Conservation (phyloP, 2,888 invertebrate species). For the Drosophila siamana region DNA sequence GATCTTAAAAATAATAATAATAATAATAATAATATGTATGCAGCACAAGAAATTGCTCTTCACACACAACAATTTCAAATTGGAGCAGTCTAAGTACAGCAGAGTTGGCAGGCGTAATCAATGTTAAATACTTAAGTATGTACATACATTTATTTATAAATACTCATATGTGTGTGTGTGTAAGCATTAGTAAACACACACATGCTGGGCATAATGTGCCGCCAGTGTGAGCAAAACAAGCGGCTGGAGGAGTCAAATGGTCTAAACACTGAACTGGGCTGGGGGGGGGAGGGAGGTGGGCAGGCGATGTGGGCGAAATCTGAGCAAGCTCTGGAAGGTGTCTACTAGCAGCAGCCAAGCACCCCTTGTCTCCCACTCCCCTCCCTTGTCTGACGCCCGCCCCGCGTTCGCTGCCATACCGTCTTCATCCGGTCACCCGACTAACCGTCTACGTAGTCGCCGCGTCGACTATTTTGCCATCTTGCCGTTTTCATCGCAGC, state of each 20-base stretch:
- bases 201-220: slow-evolving; percentile 45
- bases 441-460: slow-evolving; percentile 5
- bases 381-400: neutral
- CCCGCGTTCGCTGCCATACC: neutral
- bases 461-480: slow-evolving; percentile 30
- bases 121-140: slow-evolving; percentile 1
- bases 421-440: neutral
- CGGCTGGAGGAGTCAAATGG: slow-evolving; percentile 50
- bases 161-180: slow-evolving; percentile 13
- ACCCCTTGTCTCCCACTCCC: neutral
- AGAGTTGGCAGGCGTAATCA: neutral
- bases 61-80: no score
- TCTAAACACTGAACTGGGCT: slow-evolving; percentile 7
- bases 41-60: no score
- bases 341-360: slow-evolving; percentile 28
- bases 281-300: no score
- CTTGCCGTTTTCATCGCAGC: slow-evolving; percentile 39
- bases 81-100: neutral
- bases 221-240: slow-evolving; percentile 55
- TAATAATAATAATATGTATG: no score
- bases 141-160: slow-evolving; percentile 20
- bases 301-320: slow-evolving; percentile 3
- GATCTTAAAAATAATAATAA: no score
- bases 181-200: slow-evolving; percentile 25
- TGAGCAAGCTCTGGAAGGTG: slow-evolving; percentile 39